Percentiles rank a stretch among this genome's conserved stretches.
phyloP scores from a whole-genome alignment of 2,113 vertebrate species.

The Gnathonemus longibarbis region DNA sequence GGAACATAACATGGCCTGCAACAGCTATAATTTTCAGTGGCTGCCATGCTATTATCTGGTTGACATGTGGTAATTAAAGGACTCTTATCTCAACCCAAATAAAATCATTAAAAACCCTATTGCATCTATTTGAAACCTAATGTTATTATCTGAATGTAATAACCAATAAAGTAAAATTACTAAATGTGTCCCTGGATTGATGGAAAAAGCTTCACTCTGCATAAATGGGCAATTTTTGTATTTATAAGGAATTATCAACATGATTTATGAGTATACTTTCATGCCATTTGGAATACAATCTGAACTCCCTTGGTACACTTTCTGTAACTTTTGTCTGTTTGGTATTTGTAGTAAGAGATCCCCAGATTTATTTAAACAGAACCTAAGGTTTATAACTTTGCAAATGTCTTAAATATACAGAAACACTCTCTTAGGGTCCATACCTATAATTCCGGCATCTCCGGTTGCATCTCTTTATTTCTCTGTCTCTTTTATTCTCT shows the following conservation, averaged over 20 bases:
- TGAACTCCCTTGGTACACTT: not conserved
- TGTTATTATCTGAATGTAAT: not conserved
- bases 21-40: not conserved
- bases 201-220: not conserved
- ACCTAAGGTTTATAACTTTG: not conserved
- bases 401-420: not conserved
- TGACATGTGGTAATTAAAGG: not conserved
- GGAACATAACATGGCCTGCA: not conserved
- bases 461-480: not conserved
- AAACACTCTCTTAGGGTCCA: not conserved
- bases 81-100: constrained; percentile 8
- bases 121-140: not conserved
- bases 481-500: not conserved
- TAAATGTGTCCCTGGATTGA: not conserved
- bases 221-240: not conserved
- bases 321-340: not conserved
- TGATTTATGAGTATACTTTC: not conserved
- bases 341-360: not conserved
- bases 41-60: not conserved
- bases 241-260: not conserved
- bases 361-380: not conserved
- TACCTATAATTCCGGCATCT: not conserved
- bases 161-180: not conserved
- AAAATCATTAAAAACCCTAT: not conserved
- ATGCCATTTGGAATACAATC: not conserved